Conservation (phyloP, 2,888 invertebrate species). For the Tetropium fuscum region DNA sequence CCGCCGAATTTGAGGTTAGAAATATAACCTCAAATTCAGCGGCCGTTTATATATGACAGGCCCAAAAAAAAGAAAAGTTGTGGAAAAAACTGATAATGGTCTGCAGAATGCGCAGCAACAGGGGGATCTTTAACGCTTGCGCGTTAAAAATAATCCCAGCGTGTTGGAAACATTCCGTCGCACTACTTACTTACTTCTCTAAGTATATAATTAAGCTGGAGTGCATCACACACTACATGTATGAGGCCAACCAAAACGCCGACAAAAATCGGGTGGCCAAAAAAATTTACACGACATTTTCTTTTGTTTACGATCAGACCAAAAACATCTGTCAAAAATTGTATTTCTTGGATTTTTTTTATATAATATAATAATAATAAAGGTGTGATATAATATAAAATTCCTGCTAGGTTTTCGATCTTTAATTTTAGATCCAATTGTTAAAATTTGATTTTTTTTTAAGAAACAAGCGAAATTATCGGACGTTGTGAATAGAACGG, state of each 20-base stretch:
- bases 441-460: no score
- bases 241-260: slow-evolving; percentile 26
- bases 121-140: slow-evolving; percentile 1
- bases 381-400: no score
- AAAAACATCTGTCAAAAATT: no score
- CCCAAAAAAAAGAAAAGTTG: not conserved
- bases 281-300: not conserved
- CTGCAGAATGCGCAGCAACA: not conserved
- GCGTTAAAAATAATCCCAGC: slow-evolving; percentile 8
- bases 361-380: no score
- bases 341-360: no score
- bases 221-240: slow-evolving; percentile 28
- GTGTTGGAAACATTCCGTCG: slow-evolving; percentile 16
- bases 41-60: no score
- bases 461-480: no score
- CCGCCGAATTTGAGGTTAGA: not conserved
- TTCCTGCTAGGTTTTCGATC: no score
- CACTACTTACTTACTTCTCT: slow-evolving; percentile 18
- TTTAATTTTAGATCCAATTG: no score
- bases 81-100: slow-evolving; percentile 1
- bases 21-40: slow-evolving; percentile 5
- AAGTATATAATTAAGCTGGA: slow-evolving; percentile 17
- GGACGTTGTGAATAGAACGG: no score
- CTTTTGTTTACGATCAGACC: no score
- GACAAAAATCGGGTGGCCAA: not conserved